A percentile compares a stretch with the other conserved stretches of the same genome.
Evolutionary conservation across 30 jellyfish, hydroid and myxozoan species (phyloP).

Genomic region (Sanderia malayensis): DNA sequence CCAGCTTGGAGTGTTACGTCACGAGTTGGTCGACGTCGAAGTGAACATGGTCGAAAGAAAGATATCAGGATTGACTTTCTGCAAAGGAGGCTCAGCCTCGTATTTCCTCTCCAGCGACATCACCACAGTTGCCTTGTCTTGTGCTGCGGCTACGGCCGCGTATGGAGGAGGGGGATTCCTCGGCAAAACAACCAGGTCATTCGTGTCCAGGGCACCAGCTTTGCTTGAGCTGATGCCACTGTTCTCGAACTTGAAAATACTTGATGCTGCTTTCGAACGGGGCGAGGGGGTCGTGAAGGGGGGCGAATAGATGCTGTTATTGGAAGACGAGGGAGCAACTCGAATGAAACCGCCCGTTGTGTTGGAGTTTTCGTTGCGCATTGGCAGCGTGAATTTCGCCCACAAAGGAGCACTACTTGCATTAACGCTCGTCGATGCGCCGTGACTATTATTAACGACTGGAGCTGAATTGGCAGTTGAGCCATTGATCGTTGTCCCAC

Average conservation of each 20-base stretch:
- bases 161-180: conserved; percentile 34
- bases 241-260: conserved; percentile 49
- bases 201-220: conserved; percentile 27
- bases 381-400: conserved; percentile 59
- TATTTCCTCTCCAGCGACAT: conserved; percentile 29
- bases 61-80: conserved; percentile 91
- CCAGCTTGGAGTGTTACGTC: no score
- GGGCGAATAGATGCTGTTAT: conserved; percentile 53
- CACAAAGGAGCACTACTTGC: conserved; percentile 20
- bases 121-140: not conserved
- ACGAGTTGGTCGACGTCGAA: conserved; percentile 31
- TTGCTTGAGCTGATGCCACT: no score
- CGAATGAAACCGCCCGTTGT: conserved; percentile 61
- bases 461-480: conserved; percentile 11
- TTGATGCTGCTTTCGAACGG: conserved; percentile 60
- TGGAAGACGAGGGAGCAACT: conserved; percentile 52
- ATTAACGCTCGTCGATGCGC: conserved; percentile 8
- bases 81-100: conserved; percentile 80
- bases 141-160: conserved; percentile 35
- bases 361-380: conserved; percentile 39
- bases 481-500: conserved; percentile 16
- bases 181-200: conserved; percentile 17
- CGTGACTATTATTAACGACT: not conserved
- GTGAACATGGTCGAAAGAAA: conserved; percentile 76
- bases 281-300: conserved; percentile 59